Evolutionary conservation across 1,140 invertebrate genomes (phyloP).

Genomic region (Bombyx mandarina): DNA sequence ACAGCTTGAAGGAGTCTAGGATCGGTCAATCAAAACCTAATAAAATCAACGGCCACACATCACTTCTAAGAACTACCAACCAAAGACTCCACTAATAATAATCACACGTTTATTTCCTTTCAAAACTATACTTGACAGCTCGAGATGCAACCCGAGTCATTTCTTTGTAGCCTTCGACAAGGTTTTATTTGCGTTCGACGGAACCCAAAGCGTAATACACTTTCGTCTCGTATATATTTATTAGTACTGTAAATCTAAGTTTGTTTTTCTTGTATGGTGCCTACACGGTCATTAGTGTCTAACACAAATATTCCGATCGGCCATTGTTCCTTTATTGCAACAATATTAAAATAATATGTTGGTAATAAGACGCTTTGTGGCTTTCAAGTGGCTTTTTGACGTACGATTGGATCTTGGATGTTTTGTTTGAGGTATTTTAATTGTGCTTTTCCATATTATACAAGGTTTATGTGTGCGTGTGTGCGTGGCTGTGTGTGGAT

Average conservation of each 20-base stretch:
- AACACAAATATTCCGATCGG: constrained; percentile 23
- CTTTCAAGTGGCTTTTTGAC: not conserved
- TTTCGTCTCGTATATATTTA: too few relatives aligned
- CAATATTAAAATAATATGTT: constrained; percentile 56
- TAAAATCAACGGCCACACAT: too few relatives aligned
- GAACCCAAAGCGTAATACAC: too few relatives aligned
- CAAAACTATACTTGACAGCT: constrained; percentile 19
- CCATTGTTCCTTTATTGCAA: constrained; percentile 36
- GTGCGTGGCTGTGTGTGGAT: too few relatives aligned
- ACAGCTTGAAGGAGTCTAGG: too few relatives aligned
- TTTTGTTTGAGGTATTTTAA: too few relatives aligned
- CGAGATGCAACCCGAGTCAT: constrained; percentile 22
- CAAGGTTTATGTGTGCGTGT: too few relatives aligned
- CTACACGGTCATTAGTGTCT: constrained; percentile 51
- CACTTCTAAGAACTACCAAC: too few relatives aligned
- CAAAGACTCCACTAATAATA: constrained; percentile 25
- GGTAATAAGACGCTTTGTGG: constrained; percentile 44
- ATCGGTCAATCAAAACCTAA: too few relatives aligned
- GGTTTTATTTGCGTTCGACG: too few relatives aligned
- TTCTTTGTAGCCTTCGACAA: not conserved
- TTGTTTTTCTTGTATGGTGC: constrained; percentile 32
- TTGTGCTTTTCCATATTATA: too few relatives aligned
- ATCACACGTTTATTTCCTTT: constrained; percentile 28
- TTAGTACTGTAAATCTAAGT: constrained; percentile 4
- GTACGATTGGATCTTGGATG: too few relatives aligned